Percentiles rank a stretch among this genome's conserved stretches.
phyloP scores from a whole-genome alignment of 2,797 vertebrate genomes.

The Epinephelus awoara region DNA sequence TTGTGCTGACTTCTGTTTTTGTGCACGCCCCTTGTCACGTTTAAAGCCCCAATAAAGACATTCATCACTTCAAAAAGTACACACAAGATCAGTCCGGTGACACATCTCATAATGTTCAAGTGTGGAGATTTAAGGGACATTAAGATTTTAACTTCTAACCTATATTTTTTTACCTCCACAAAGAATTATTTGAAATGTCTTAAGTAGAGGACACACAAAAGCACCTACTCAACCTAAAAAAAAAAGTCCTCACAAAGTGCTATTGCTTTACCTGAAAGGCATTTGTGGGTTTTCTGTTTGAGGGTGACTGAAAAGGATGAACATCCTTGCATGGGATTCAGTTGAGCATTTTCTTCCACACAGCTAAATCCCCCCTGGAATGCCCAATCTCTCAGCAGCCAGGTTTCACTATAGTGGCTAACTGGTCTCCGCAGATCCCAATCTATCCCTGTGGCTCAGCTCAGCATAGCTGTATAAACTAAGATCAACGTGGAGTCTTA shows the following conservation, averaged over 20 bases:
- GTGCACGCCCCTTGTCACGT: slow-evolving; percentile 10
- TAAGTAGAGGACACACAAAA: neutral
- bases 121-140: neutral
- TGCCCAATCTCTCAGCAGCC: slow-evolving; percentile 76
- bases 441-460: slow-evolving; percentile 67
- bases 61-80: slow-evolving; percentile 24
- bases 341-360: slow-evolving; percentile 70
- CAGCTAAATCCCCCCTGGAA: slow-evolving; percentile 82
- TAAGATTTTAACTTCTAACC: neutral
- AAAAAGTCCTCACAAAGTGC: slow-evolving; percentile 7
- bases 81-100: neutral
- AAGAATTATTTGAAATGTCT: neutral
- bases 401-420: slow-evolving; percentile 57
- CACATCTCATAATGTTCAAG: neutral
- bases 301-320: slow-evolving; percentile 40
- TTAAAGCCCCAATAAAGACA: slow-evolving; percentile 45
- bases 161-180: neutral
- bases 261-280: slow-evolving; percentile 26
- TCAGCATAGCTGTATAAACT: slow-evolving; percentile 34
- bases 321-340: slow-evolving; percentile 51
- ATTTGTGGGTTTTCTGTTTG: slow-evolving; percentile 13
- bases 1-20: slow-evolving; percentile 58
- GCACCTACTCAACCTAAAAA: neutral
- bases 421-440: slow-evolving; percentile 70
- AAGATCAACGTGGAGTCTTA: slow-evolving; percentile 58